Conservation (phyloP, 2,113 vertebrate genomes). For the Coracopsis vasa region DNA sequence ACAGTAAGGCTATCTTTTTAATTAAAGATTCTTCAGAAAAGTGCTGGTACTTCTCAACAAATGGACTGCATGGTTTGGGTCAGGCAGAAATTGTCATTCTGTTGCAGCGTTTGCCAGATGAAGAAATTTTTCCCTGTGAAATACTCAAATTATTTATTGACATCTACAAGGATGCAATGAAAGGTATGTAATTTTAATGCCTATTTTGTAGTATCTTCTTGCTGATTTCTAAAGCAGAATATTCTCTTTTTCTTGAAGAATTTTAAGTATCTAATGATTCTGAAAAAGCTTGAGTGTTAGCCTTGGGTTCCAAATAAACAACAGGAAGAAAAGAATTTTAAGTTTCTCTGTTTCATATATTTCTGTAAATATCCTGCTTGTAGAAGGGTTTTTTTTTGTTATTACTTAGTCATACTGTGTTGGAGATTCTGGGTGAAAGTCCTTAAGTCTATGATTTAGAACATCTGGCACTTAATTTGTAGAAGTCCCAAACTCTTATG, state of each 20-base stretch:
- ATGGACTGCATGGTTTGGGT: slow-evolving; percentile 88
- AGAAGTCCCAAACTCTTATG: neutral
- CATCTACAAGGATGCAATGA: slow-evolving; percentile 89
- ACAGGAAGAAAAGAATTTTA: neutral
- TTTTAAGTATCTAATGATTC: neutral
- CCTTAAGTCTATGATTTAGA: neutral
- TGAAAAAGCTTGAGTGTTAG: neutral
- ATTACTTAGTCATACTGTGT: neutral
- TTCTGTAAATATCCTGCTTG: neutral
- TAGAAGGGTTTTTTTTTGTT: neutral
- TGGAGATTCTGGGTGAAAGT: neutral
- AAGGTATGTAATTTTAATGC: slow-evolving; percentile 76
- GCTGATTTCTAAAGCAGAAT: neutral
- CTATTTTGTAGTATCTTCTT: neutral
- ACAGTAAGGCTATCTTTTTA: slow-evolving; percentile 17
- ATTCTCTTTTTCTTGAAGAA: neutral
- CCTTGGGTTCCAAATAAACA: neutral
- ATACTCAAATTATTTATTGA: slow-evolving; percentile 86
- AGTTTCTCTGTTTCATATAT: neutral
- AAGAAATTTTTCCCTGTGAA: slow-evolving; percentile 86
- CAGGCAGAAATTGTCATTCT: slow-evolving; percentile 92
- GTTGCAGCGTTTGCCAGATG: slow-evolving; percentile 84
- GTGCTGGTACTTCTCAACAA: slow-evolving; percentile 94
- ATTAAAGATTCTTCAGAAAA: slow-evolving; percentile 81
- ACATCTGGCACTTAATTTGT: neutral